Conservation (phyloP, 1,140 invertebrate genomes). For the Bicyclus anynana region DNA sequence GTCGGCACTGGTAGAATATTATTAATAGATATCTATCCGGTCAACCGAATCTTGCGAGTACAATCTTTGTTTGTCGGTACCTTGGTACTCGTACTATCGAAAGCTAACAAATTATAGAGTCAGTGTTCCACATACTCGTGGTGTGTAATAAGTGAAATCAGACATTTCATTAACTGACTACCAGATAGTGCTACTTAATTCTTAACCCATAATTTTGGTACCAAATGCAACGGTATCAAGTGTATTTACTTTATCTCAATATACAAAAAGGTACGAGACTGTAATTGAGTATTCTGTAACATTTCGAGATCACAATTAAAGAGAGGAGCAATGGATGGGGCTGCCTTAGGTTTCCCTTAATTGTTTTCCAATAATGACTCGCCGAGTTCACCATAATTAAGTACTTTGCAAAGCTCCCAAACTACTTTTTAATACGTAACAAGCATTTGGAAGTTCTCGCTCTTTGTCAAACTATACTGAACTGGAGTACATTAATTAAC, state of each 20-base stretch:
- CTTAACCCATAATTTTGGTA: not conserved
- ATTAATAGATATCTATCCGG: slow-evolving; percentile 74
- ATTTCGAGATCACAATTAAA: slow-evolving; percentile 15
- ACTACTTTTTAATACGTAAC: slow-evolving; percentile 15
- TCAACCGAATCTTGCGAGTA: slow-evolving; percentile 67
- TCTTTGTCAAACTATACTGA: slow-evolving; percentile 13
- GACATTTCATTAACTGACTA: slow-evolving; percentile 25
- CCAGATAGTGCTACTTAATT: slow-evolving; percentile 10
- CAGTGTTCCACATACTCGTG: slow-evolving; percentile 34
- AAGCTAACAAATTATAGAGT: slow-evolving; percentile 63
- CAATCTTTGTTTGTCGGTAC: slow-evolving; percentile 59
- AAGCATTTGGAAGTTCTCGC: slow-evolving; percentile 7
- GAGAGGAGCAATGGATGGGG: slow-evolving; percentile 14
- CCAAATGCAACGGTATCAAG: not conserved
- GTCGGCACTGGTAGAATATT: slow-evolving; percentile 65
- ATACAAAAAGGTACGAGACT: too few species aligned
- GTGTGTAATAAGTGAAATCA: slow-evolving; percentile 22
- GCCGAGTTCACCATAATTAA: slow-evolving; percentile 37
- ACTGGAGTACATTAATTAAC: slow-evolving; percentile 17
- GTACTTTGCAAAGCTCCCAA: slow-evolving; percentile 8
- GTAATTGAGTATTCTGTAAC: not conserved
- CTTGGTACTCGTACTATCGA: slow-evolving; percentile 52
- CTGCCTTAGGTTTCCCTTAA: slow-evolving; percentile 37
- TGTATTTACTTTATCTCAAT: too few species aligned
- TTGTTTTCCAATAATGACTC: slow-evolving; percentile 45